Evolutionary conservation across 2,888 invertebrate genomes (phyloP), one percentile per base, ranked within the genome.

Genomic region (Leucania comma): DNA sequence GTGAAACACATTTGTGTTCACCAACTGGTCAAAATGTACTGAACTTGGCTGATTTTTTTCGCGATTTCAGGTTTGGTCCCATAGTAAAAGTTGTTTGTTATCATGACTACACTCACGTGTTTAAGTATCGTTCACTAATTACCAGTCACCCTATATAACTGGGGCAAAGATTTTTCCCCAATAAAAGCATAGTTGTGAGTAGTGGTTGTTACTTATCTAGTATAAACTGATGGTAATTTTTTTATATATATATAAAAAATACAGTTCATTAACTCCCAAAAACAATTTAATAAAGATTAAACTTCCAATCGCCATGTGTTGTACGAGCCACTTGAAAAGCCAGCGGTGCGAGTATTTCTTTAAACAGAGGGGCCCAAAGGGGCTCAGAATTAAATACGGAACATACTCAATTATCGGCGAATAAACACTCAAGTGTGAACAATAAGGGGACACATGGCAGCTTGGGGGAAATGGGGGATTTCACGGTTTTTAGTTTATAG

Each of bases 331-430:
- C 94, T 94, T 82, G 79, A 93, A 80, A 82, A 93, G 91, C 90
- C 91, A 93, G 70, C 79, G 88, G 87, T 74, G 91, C 89, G 91
- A 75, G 81, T 84, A 82, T 82, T 87, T 90, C 90, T 93, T 93
- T 90, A 89, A 93, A 93, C 92, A 93, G 89, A 87, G 87, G 90
- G 84, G 86, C 64, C 29, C 56, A 20, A 62, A 57, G 71, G 89
- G 84, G 86, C 65, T 29, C 68, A 6, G 66, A 66, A 85, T 84
- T 81, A 83, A 83, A 81, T 76, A 88, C 89, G 82, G 87, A 86
- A 86, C 88, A 74, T 84, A 90, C 92, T 93, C 92, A 91, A 94
- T 94, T 93, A 94, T 92, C 87, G 78, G 74, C 88, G 90, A 90
- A 92, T 92, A 94, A 94, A 94, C 93, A 94, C 90, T 92, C 79